Evolutionary conservation across 37 sponge, comb jelly and placozoan genomes (phyloP).

Genomic region (Spongilla lacustris): DNA sequence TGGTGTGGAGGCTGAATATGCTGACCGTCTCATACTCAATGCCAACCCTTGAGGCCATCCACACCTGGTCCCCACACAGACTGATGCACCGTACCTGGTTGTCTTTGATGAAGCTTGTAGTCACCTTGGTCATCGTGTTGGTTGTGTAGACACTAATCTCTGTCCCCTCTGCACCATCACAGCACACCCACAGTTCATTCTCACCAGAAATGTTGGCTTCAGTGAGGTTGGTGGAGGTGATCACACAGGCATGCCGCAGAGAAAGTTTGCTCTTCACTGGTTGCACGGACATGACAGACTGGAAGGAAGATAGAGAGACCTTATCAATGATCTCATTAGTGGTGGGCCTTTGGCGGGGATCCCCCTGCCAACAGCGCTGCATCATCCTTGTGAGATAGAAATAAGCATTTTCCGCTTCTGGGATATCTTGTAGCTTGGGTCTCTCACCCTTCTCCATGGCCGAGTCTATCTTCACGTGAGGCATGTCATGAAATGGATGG

Average conservation of each 20-base stretch:
- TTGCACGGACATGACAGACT: conserved; percentile 67
- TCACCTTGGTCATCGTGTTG: conserved; percentile 68
- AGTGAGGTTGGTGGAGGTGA: conserved; percentile 31
- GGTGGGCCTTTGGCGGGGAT: conserved; percentile 60
- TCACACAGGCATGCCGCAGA: conserved; percentile 49
- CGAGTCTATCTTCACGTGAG: conserved; percentile 54
- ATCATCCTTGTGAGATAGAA: conserved; percentile 76
- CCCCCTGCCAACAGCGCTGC: conserved; percentile 83
- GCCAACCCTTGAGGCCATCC: conserved; percentile 77
- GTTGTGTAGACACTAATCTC: conserved; percentile 71
- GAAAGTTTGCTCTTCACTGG: conserved; percentile 62
- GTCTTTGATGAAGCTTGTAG: conserved; percentile 51
- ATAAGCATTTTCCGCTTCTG: conserved; percentile 50
- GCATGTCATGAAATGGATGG: conserved; percentile 68
- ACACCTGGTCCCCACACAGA: conserved; percentile 73
- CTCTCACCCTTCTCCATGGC: conserved; percentile 62
- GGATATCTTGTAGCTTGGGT: conserved; percentile 71
- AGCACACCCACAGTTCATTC: conserved; percentile 73
- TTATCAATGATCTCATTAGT: conserved; percentile 43
- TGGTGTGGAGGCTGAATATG: conserved; percentile 51
- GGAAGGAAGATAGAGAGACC: conserved; percentile 24
- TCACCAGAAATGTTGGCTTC: conserved; percentile 9
- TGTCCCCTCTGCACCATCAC: conserved; percentile 67
- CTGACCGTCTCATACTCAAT: conserved; percentile 72
- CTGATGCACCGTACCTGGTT: conserved; percentile 72